Base-by-base conservation (phyloP, 2,113 vertebrate species). In the Perca schrenkii region DNA sequence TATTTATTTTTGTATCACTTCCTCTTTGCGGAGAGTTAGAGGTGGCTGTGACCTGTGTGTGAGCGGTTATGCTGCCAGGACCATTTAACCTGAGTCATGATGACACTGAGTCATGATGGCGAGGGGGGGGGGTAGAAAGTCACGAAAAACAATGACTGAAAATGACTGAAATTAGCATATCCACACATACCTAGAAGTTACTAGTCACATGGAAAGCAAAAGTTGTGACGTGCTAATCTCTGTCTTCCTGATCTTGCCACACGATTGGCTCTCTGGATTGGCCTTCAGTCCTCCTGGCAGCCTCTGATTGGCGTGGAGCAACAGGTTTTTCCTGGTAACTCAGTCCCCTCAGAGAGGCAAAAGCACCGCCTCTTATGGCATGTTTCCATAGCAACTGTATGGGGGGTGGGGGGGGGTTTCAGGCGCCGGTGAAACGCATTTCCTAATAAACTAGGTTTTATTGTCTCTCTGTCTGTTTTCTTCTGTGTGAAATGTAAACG, bases 361-460 rank as follows among this genome's bases (percentile, higher is more conserved):
- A 80, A 61, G 52, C 67, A 22, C 79, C 53, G 70, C 21, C 75
- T 79, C 77, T 71, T 79, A 85, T 80, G 87, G 61, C 21, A 1
- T 63, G 82, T 93, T 86, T 82, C 91, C 86, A 87, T 92, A 72
- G 90, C 81, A 92, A 94, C 90, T 1, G 2, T 22, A 1, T 14
- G 0, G 65, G 8, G 46, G 0, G 7, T 1, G 1, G 3, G 4
- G 0, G 31, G 56, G 15, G 79, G 56, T 79, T 91, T 91, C 88
- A 91, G 84, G 73, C 31, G 36, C 43, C 79, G 68, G 74, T 81
- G 84, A 92, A 85, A 78, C 84, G 49, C 60, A 77, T 91, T 88
- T 90, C 78, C 78, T 83, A 90, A 90, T 91, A 91, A 93, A 93
- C 46, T 28, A 17, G 16, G 28, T 77, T 87, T 86, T 88, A 89